Base-by-base conservation (phyloP, 2,888 invertebrate species). In the Strigamia crassipes region DNA sequence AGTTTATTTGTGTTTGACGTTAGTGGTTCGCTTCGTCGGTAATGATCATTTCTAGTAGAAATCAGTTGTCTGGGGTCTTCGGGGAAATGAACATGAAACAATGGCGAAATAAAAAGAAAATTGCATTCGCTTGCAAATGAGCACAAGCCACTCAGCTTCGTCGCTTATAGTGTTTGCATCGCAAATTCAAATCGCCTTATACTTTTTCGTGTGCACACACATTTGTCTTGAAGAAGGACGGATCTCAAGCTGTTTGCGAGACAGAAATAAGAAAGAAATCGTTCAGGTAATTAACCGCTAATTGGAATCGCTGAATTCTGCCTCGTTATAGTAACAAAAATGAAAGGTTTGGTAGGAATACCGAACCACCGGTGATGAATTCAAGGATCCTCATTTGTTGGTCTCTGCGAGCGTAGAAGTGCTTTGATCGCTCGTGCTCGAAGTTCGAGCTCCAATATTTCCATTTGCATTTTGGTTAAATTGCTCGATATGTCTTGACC, bases 381-480 rank as follows among this genome's bases (percentile, higher is more conserved):
- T 56, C 56, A 56, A 56, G 56, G 18, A 21, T 23, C 34, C 9
- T 83, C 82, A 27, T 82, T 82, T 13, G 77, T 12, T 15, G 81
- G 77, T 79, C 31, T 41, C 27, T 85, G 85, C 13, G 85, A 85
- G 77, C 85, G 85, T 51, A 88, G 84, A 86, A 88, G 87, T 18
- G 88, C 87, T 81, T 87, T 87, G 81, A 88, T 88, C 15, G 88
- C 88, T 38, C 88, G 84, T 0, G 88, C 88, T 82, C 88, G 85
- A 87, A 88, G 88, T 84, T 88, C 88, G 61, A 88, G 84, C 83
- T 88, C 88, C 41, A 88, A 84, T 18, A 88, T 85, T 83, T 88
- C 88, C 86, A 88, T 86, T 27, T 84, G 84, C 82, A 82, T 81
- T 56, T 83, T 83, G 10, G 83, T 51, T n/a, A 82, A 81, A 18